Evolutionary conservation across 2,888 invertebrate species (phyloP).

Genomic region (Tipula helvola): DNA sequence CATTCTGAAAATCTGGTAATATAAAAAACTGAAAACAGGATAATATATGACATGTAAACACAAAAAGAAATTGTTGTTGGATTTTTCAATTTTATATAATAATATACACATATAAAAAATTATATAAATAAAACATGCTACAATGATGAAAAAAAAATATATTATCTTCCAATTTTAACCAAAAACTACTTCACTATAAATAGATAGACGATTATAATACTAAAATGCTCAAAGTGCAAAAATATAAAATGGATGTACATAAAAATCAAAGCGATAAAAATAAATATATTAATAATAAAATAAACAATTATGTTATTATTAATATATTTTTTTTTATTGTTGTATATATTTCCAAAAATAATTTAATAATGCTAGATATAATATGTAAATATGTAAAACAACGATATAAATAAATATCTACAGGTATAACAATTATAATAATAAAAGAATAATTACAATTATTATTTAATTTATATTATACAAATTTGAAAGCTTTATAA

Average conservation of each 20-base stretch:
- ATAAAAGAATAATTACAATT: not conserved
- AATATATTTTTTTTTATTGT: not conserved
- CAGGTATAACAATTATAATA: not conserved
- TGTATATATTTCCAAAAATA: not conserved
- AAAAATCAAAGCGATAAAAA: not conserved
- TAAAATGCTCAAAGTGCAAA: constrained; percentile 4
- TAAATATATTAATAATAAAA: not conserved
- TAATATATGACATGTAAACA: not conserved
- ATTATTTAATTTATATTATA: not conserved
- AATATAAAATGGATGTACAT: not conserved
- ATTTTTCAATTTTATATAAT: not conserved
- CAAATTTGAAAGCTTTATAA: not conserved
- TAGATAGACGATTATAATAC: not conserved
- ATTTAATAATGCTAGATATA: not conserved
- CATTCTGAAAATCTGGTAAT: not conserved
- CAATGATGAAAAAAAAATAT: not conserved
- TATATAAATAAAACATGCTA: not conserved
- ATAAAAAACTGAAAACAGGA: not conserved
- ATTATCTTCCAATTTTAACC: not conserved
- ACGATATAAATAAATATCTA: not conserved
- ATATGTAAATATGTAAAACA: not conserved
- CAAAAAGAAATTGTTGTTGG: not conserved
- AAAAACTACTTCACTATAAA: not conserved
- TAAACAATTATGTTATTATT: not conserved
- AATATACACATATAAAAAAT: not conserved